Base-by-base conservation (phyloP, 2,797 vertebrate genomes). In the Sarcoramphus papa region DNA sequence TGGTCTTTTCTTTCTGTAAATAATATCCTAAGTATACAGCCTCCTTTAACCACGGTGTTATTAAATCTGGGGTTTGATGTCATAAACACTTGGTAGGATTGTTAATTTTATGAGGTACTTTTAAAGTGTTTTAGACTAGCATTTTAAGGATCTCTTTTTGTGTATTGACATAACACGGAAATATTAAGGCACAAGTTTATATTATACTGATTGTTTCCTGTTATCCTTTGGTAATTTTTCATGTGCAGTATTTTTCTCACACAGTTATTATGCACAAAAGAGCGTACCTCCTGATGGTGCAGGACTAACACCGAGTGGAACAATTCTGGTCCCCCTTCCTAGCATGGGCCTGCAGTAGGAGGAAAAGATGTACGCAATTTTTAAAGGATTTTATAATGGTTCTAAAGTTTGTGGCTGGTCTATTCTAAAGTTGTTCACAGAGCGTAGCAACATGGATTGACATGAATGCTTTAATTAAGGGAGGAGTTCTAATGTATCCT, bases 31-130 rank as follows among this genome's bases (percentile, higher is more conserved):
- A 72, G 69, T 45, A 64, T 54, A 59, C 45, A 85, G 7, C 22
- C 30, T 91, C 14, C 27, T 83, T 83, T 93, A 95, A 91, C 65
- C 13, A 40, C 0, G 0, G 22, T 65, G 37, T 83, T 93, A 94
- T 90, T 96, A 90, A 95, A 91, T 85, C 62, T 81, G 69, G 59
- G 35, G 47, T 73, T 86, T 91, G 90, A 50, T 90, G 73, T 83
- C 76, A 95, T 90, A 96, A 96, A 92, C 69, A 72, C 78, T 95
- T 70, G 35, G 65, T 82, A 92, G 41, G 68, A 91, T 64, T 94
- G 68, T 80, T 96, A 94, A 92, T 92, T 95, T 95, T 93, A 94
- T 81, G 69, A 92, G 28, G 50, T 56, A 84, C 40, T 31, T 76
- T 77, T 47, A 67, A 91, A 85, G 27, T 69, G 51, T 63, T 95